Evolutionary conservation across 2,797 vertebrate genomes (phyloP).

Genomic region (Peromyscus melanophrys): DNA sequence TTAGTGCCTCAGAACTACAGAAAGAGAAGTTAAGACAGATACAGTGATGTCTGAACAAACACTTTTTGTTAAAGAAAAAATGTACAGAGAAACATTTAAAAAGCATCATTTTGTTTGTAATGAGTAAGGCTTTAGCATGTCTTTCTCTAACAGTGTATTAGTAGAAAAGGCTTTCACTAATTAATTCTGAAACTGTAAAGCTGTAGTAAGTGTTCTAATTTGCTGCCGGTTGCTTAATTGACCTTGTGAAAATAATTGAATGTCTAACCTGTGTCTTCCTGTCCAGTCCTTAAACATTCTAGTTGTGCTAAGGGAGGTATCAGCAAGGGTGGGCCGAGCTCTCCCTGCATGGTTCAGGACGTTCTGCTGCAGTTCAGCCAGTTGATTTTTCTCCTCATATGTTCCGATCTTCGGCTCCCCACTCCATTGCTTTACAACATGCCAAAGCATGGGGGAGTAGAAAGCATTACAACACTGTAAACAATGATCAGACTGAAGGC

Average conservation of each 20-base stretch:
- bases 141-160: neutral
- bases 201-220: neutral
- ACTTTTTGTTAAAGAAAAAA: neutral
- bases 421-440: neutral
- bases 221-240: slow-evolving; percentile 4
- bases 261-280: neutral
- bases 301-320: neutral
- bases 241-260: neutral
- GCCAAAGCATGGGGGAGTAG: slow-evolving; percentile 5
- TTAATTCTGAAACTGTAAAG: neutral
- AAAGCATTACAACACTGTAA: neutral
- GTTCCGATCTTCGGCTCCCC: neutral
- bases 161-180: neutral
- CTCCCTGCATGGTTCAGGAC: neutral
- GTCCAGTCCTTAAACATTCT: neutral
- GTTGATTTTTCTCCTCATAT: neutral
- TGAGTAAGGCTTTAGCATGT: neutral
- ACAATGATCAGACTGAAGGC: slow-evolving; percentile 26
- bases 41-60: neutral
- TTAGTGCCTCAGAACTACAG: neutral
- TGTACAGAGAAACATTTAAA: neutral
- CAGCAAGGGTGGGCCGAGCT: neutral
- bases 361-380: neutral
- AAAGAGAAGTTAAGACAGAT: neutral
- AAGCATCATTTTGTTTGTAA: neutral